Percentiles rank a stretch among this genome's conserved stretches.
Evolutionary conservation across 2,888 invertebrate genomes (phyloP).

Genomic region (Meandrusa payeni): DNA sequence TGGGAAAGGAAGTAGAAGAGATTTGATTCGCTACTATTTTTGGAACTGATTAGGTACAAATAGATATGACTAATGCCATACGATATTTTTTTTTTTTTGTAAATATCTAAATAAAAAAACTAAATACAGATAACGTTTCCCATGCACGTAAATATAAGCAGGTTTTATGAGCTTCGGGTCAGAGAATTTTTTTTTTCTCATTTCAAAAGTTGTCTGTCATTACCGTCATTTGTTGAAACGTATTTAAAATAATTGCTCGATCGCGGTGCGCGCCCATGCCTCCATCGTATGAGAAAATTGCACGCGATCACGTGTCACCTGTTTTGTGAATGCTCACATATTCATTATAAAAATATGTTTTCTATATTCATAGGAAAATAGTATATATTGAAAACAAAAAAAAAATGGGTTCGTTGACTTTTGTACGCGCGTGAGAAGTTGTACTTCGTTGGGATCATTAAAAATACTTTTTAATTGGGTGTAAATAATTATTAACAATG

Average conservation of each 20-base stretch:
- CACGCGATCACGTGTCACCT: slow-evolving; percentile 67
- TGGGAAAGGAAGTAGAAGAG: no score
- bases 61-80: no score
- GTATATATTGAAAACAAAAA: no score
- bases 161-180: slow-evolving; percentile 41
- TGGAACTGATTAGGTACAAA: no score
- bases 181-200: slow-evolving; percentile 55
- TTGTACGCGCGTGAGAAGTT: no score
- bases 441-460: no score
- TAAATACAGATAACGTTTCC: neutral
- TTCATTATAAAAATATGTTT: slow-evolving; percentile 66
- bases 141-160: slow-evolving; percentile 29
- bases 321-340: slow-evolving; percentile 76
- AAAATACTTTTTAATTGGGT: no score
- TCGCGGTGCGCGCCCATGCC: slow-evolving; percentile 66
- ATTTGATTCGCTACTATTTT: no score
- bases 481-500: no score
- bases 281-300: slow-evolving; percentile 67
- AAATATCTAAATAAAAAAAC: neutral
- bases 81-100: no score
- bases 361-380: no score
- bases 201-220: slow-evolving; percentile 65
- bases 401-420: no score
- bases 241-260: slow-evolving; percentile 78
- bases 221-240: slow-evolving; percentile 79